These are phyloP conservation scores for Gulo gulo DNA, from an alignment of 2,113 vertebrate genomes.

Conservation along the genomic window DNA sequence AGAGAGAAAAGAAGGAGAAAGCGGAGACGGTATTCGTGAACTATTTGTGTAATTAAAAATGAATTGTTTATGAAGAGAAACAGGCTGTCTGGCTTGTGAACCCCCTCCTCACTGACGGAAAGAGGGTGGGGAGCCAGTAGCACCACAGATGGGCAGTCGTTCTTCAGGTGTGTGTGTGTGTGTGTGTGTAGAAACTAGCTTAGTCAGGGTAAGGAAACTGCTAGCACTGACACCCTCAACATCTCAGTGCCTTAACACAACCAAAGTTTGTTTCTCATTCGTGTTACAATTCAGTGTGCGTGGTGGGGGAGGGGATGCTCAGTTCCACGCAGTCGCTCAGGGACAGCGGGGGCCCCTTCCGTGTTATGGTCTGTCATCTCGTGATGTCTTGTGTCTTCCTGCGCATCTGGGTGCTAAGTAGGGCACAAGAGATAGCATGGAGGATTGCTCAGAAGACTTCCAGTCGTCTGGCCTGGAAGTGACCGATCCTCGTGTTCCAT, in stretches of 20 bases:
- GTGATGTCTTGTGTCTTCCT: background rate
- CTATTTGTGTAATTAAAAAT: background rate
- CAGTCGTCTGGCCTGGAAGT: background rate
- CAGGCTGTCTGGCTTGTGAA: background rate
- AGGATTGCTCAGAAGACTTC: background rate
- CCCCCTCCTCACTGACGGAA: background rate
- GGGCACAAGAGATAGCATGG: background rate
- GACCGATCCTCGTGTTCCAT: background rate
- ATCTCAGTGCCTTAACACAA: background rate
- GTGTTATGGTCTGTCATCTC: background rate
- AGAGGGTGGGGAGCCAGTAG: background rate
- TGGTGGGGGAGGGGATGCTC: background rate
- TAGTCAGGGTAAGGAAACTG: background rate
- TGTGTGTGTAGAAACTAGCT: background rate
- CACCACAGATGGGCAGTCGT: background rate
- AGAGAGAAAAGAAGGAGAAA: background rate
- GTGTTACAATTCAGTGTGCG: too few relatives aligned
- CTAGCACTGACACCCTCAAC: background rate
- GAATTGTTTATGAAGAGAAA: conserved; percentile 1
- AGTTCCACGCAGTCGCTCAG: background rate
- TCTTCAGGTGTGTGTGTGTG: background rate
- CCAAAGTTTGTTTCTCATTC: background rate
- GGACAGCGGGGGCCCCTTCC: background rate
- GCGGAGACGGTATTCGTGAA: background rate
- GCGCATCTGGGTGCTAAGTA: background rate